Base-by-base conservation (phyloP, 2,113 vertebrate genomes). In the Heterochromis multidens region DNA sequence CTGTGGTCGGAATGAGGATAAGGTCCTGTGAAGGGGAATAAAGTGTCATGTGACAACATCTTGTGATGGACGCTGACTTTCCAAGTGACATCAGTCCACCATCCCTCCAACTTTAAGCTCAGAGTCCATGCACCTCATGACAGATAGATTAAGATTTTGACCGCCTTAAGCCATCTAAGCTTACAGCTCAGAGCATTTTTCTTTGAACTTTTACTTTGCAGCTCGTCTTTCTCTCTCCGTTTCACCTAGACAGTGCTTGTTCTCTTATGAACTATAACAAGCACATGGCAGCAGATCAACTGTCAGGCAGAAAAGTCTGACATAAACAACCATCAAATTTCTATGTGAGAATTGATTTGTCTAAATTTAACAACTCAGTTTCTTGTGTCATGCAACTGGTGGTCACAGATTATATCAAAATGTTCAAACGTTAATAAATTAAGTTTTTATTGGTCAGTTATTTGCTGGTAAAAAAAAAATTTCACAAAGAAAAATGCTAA, bases 101-200 rank as follows among this genome's bases (percentile, higher is more conserved):
- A 67, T 58, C 58, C 79, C 6, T 49, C 29, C 79, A 65, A 78
- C 78, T 84, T 25, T 81, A 91, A 91, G 65, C 84, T 86, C 60
- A 1, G 58, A 27, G 77, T 93, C 80, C 74, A 63, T 84, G 56
- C 74, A 23, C 80, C 81, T 89, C 83, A 31, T 74, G 85, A 94
- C 91, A 88, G 87, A 88, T 46, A 90, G 91, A 94, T 92, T 94
- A 92, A 77, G 83, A 80, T 80, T 90, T 88, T 88, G 63, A 92
- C 87, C 91, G 92, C 81, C 49, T 49, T 82, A 94, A 93, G 79
- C 86, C 89, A 78, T 91, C 87, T 82, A 37, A 90, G 92, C 92
- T 94, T 91, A 79, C 57, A 77, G 81, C 63, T 83, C 7, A 10
- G 85, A 77, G 87, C 65, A 61, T 82, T 88, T 77, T 14, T 58